Base-by-base conservation (phyloP, 2,113 vertebrate species). In the Prunella himalayana region DNA sequence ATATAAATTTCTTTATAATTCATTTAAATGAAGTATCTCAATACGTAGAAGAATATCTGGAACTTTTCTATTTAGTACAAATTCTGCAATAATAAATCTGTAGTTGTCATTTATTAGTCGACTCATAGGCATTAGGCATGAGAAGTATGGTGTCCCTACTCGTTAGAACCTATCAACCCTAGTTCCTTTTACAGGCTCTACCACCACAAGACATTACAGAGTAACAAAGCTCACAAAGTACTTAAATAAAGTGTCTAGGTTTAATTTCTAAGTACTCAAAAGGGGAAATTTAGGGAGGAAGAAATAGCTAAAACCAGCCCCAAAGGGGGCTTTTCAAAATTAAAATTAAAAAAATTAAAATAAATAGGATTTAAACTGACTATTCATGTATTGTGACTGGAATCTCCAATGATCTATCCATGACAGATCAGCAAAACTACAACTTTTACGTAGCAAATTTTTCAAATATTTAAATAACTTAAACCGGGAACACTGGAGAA, bases 161-260 rank as follows among this genome's bases (percentile, higher is more conserved):
- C 45, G 54, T 97, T 96, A 98, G 97, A 98, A 98, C 94, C 96
- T 97, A 98, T n/a, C 93, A 88, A 95, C 79, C 94, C 96, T 97
- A 98, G 70, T 70, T 97, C 96, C 94, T 97, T 85, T 96, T 95
- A 97, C 95, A 97, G 98, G 96, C 97, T 97, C 91, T 97, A 98
- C 95, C 97, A 98, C 96, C 96, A 97, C 96, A 97, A 98, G 96
- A 98, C 96, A 97, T 95, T 95, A 98, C 96, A 97, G 98, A 98
- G 97, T 97, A 98, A 98, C 97, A 98, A 97, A 98, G 92, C 95
- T 98, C 97, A 97, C 97, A 86, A 98, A 97, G 96, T 96, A 98
- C 91, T 97, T 98, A 98, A 98, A 98, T 98, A 98, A 98, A 98
- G 97, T 95, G 96, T 96, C 97, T 98, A 98, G 83, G 95, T 98